These are phyloP conservation scores for Gallinago paraguaiae DNA, from an alignment of 2,113 vertebrate species.

Conservation along the genomic window DNA sequence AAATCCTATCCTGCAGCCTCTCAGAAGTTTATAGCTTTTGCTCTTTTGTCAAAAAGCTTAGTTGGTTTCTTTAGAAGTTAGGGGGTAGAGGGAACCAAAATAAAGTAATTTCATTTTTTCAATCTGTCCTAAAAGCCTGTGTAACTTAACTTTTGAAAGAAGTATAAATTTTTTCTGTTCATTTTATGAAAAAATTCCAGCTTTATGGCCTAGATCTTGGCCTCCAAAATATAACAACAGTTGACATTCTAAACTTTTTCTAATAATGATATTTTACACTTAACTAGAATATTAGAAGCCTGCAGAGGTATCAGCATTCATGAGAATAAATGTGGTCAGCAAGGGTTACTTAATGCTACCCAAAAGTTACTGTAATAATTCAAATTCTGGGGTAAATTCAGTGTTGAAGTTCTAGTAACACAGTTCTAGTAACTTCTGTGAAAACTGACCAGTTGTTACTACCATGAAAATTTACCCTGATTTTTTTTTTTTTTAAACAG, in stretches of 20 bases:
- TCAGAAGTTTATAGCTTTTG: background rate
- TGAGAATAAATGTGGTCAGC: background rate
- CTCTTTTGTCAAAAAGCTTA: background rate
- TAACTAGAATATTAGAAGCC: background rate
- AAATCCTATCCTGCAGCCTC: background rate
- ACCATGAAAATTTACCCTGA: background rate
- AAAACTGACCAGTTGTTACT: background rate
- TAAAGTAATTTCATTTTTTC: background rate
- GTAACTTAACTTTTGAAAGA: background rate
- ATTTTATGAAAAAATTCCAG: background rate
- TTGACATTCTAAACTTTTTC: background rate
- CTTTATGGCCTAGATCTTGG: background rate
- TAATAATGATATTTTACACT: background rate
- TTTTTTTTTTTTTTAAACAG: background rate
- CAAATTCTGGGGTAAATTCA: background rate
- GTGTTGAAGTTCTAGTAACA: background rate
- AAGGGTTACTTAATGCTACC: background rate
- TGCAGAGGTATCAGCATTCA: background rate
- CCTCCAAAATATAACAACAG: background rate
- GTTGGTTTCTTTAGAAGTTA: background rate
- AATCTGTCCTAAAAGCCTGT: background rate
- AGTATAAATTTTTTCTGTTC: background rate
- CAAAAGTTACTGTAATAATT: background rate
- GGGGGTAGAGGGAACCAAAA: background rate
- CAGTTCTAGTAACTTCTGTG: background rate